phyloP scores from a whole-genome alignment of 2,888 invertebrate species.

The Acronicta aceris region DNA sequence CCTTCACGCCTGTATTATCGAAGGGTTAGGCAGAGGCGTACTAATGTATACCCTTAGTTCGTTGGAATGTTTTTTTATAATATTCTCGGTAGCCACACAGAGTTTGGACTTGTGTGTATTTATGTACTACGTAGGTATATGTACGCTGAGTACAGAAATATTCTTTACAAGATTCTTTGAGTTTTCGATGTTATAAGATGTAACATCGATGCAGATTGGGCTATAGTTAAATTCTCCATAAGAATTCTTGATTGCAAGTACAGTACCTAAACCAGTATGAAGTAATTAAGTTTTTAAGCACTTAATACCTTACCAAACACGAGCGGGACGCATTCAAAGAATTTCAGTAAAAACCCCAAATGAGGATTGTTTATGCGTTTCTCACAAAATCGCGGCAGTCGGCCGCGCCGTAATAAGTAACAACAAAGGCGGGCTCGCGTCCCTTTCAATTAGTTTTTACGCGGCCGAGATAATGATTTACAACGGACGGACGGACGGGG shows the following conservation, averaged over 20 bases:
- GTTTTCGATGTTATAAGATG: too few species aligned
- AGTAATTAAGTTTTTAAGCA: slow-evolving; percentile 50
- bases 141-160: too few species aligned
- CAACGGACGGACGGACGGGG: slow-evolving; percentile 65
- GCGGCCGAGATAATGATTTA: slow-evolving; percentile 80
- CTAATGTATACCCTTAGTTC: too few species aligned
- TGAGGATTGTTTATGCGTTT: slow-evolving; percentile 58
- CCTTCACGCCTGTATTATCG: too few species aligned
- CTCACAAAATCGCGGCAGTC: slow-evolving; percentile 57
- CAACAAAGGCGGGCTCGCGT: slow-evolving; percentile 75
- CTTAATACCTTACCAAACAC: slow-evolving; percentile 48
- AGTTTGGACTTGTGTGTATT: too few species aligned
- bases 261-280: slow-evolving; percentile 44
- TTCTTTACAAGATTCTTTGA: too few species aligned
- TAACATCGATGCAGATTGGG: too few species aligned
- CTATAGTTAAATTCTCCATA: neutral
- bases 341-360: slow-evolving; percentile 55
- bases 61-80: too few species aligned
- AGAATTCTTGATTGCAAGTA: neutral
- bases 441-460: slow-evolving; percentile 86
- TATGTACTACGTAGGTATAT: too few species aligned
- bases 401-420: slow-evolving; percentile 62
- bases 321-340: slow-evolving; percentile 41
- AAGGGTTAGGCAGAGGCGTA: too few species aligned
- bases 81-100: too few species aligned